phyloP scores from a whole-genome alignment of 2,888 invertebrate species.

The Cremastinae sp. region DNA sequence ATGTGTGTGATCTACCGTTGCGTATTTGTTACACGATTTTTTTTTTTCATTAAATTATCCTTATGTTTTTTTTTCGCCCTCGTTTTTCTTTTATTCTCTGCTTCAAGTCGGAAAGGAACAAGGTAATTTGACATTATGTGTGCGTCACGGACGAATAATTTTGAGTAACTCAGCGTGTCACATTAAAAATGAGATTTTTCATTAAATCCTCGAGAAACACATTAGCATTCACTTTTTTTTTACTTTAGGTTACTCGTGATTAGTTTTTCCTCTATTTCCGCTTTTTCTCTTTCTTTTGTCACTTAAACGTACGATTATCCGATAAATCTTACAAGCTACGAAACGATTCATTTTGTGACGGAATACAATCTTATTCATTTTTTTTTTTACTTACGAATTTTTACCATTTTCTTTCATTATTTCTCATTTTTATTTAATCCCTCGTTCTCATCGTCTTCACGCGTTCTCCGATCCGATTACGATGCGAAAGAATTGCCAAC shows the following conservation, averaged over 20 bases:
- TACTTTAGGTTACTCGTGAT: constrained; percentile 73
- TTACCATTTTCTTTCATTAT: constrained; percentile 14
- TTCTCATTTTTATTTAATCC: constrained; percentile 19
- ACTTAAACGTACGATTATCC: constrained; percentile 61
- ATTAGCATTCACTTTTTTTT: constrained; percentile 77
- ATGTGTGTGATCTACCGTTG: constrained; percentile 72
- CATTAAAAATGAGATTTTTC: constrained; percentile 68
- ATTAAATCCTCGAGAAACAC: constrained; percentile 73
- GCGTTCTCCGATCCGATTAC: constrained; percentile 22
- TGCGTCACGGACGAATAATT: constrained; percentile 77
- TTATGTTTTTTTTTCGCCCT: constrained; percentile 69
- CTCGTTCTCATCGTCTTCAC: constrained; percentile 15
- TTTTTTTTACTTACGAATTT: constrained; percentile 16
- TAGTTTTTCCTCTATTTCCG: constrained; percentile 75
- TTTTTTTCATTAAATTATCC: constrained; percentile 67
- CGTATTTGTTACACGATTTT: constrained; percentile 62
- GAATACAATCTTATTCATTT: constrained; percentile 72
- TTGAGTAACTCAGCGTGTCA: constrained; percentile 76
- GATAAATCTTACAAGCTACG: constrained; percentile 79
- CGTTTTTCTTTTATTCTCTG: constrained; percentile 54
- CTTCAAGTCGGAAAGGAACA: constrained; percentile 65
- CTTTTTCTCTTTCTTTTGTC: constrained; percentile 57
- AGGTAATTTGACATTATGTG: constrained; percentile 78
- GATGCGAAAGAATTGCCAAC: constrained; percentile 46
- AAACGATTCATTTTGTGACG: constrained; percentile 78